phyloP scores from a whole-genome alignment of 2,113 vertebrate species.

The Rallus limicola region DNA sequence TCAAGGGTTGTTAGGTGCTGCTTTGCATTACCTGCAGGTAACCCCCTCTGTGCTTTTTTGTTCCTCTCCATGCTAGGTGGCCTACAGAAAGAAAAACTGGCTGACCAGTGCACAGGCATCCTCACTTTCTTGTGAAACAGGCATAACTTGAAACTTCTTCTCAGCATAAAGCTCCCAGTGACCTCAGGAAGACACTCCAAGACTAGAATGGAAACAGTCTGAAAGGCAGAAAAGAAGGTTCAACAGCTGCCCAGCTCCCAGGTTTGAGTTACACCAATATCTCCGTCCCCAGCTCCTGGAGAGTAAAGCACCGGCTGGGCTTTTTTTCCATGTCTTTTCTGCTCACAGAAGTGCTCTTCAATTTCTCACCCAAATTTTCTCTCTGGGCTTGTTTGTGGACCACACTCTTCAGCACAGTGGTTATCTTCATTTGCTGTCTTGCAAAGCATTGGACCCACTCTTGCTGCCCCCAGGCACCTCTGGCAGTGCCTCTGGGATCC shows the following conservation, averaged over 20 bases:
- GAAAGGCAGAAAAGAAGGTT: not conserved
- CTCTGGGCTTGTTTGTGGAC: not conserved
- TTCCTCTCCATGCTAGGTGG: not conserved
- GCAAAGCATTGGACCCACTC: not conserved
- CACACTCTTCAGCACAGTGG: not conserved
- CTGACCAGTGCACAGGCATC: not conserved
- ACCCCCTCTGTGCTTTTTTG: not conserved
- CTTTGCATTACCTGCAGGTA: not conserved
- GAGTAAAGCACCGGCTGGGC: not conserved
- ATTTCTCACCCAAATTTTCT: not conserved
- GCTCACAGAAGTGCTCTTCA: not conserved
- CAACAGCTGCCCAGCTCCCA: accelerated
- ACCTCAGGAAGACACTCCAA: not conserved
- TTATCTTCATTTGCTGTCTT: not conserved
- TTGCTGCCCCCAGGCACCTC: accelerated
- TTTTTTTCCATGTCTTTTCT: not conserved
- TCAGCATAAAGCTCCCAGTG: not conserved
- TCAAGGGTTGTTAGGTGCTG: not conserved
- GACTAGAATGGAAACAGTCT: not conserved
- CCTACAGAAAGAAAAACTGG: not conserved
- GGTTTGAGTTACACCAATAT: not conserved
- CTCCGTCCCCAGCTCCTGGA: not conserved
- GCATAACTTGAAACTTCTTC: not conserved
- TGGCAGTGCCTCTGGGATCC: not conserved
- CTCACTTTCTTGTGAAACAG: not conserved